Evolutionary conservation across 2,797 vertebrate genomes (phyloP), one percentile per base, ranked within the genome.

Genomic region (Hephaestus fuliginosus): DNA sequence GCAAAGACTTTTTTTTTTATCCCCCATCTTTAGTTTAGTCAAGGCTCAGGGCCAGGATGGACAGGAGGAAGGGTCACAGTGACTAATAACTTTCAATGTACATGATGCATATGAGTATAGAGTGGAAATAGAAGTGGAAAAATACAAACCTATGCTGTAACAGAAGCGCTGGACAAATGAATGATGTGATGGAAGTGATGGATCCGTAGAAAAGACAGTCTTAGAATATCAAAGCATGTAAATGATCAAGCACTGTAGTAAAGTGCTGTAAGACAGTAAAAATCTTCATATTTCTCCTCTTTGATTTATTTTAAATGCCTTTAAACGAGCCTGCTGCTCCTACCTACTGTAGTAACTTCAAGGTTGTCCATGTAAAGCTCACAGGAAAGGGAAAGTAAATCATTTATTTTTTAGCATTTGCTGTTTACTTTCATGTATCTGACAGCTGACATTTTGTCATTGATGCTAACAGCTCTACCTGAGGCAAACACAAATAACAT

Each of bases 371-470:
- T 71, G 15, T 3, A 63, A 61, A 46, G 63, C 43, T 64, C 44
- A 30, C 1, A 18, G 18, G 22, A 43, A 39, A 73, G 11, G 22
- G 44, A 51, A 58, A 77, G 46, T 6, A 39, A 18, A 43, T 25
- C 1, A 22, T 69, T 67, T 60, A 5, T 68, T 62, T 63, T 30
- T 28, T 48, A 22, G 28, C 13, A 1, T 62, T 76, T 28, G 33
- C 53, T 43, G 25, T 70, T 70, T 78, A 25, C 64, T 70, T 70
- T 70, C 76, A 66, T 66, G 56, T 53, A 44, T 61, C n/a, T 68
- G 69, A 68, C 61, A 81, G 55, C 64, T 69, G 46, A 18, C 75
- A 68, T 74, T 76, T 86, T 65, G 70, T 76, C 70, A 76, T 4
- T 43, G 70, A 82, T 63, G 64, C 68, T 71, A 60, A 78, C 55